Evolutionary conservation across 2,797 vertebrate genomes (phyloP), one percentile per base, ranked within the genome.

Genomic region (Threskiornis aethiopicus): DNA sequence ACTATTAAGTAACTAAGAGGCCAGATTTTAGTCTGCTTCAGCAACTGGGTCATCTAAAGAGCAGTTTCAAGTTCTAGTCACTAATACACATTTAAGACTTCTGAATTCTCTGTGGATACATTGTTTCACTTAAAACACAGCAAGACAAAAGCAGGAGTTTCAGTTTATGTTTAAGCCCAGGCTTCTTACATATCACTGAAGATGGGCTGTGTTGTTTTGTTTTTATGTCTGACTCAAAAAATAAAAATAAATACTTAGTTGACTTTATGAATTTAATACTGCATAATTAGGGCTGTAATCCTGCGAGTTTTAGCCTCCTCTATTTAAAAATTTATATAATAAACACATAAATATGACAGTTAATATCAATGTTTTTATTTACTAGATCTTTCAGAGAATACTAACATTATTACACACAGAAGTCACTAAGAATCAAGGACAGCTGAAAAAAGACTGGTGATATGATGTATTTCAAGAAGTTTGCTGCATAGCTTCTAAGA

Each of bases 41-140:
- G 55, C 73, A 92, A 77, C 26, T 57, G 51, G 20, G 51, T 87
- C 87, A 93, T 85, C 71, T 89, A 14, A 95, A 94, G 85, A 91
- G 42, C 47, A 77, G 44, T 47, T 93, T 77, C 75, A 85, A 84
- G 46, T 69, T 89, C 66, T 92, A 41, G 41, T 86, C 42, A 14
- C 39, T 29, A 55, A 42, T 29, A 62, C 3, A n/a, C 33, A 26
- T 41, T 59, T 76, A 37, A 77, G 54, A 81, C 28, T 57, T 44
- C n/a, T 35, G 31, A 79, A 75, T 70, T 84, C 55, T 92, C 59
- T 46, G 49, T 71, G 37, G 31, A 55, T 64, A 62, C 20, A 6
- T 8, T 31, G 5, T 33, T 79, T 80, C 35, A 41, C 39, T 77
- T 52, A 31, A 89, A 76, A 49, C 46, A 61, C 22, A 55, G 46